Conservation (phyloP, 2,797 vertebrate species). For the Cottoperca gobio region DNA sequence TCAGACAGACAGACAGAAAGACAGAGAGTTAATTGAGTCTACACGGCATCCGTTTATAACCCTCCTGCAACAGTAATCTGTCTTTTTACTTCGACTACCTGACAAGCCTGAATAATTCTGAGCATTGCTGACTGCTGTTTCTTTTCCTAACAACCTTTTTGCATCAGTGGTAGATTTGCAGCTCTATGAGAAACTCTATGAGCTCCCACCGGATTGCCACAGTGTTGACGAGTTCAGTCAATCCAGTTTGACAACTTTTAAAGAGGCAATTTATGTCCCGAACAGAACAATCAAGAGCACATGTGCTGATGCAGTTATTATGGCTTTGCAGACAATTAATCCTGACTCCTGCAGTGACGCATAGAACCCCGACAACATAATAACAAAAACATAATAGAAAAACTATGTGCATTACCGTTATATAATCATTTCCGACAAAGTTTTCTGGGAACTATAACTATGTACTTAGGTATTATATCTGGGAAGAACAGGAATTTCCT, state of each 20-base stretch:
- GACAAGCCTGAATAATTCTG: conserved; percentile 58
- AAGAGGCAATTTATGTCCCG: conserved; percentile 45
- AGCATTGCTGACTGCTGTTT: conserved; percentile 65
- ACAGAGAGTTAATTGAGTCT: conserved; percentile 60
- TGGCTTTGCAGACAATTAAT: conserved; percentile 16
- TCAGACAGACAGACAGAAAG: conserved; percentile 4
- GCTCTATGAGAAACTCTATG: conserved; percentile 46
- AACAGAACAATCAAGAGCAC: conserved; percentile 27
- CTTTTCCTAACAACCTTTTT: conserved; percentile 46
- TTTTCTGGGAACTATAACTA: neutral
- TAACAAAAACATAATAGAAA: neutral
- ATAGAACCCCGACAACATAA: neutral
- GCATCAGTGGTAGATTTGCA: conserved; percentile 50
- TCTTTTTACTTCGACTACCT: conserved; percentile 53
- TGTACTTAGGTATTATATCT: neutral
- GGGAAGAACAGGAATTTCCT: neutral
- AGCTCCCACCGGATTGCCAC: conserved; percentile 46
- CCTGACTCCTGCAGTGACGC: conserved; percentile 4
- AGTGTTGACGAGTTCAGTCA: conserved; percentile 23
- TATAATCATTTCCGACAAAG: neutral
- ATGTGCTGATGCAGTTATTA: conserved; percentile 35
- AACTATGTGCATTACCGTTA: neutral
- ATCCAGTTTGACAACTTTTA: conserved; percentile 41
- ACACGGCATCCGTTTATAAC: conserved; percentile 50
- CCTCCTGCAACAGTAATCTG: conserved; percentile 58